Base-by-base conservation (phyloP, 1,140 invertebrate genomes). In the Chironomus striatipennis region DNA sequence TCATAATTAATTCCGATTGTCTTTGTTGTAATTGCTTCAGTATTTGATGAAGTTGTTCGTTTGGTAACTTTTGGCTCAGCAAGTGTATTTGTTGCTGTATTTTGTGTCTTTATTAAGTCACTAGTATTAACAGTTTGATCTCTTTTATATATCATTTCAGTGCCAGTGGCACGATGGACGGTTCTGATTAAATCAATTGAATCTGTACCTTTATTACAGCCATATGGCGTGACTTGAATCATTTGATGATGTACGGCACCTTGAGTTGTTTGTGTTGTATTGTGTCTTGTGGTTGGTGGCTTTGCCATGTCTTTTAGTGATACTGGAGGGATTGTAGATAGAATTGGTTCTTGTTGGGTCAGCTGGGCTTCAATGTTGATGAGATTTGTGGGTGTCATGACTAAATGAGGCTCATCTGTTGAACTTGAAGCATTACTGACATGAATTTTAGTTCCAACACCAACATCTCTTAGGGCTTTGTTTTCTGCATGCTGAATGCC, bases 1-100 rank as follows among this genome's bases (percentile, higher is more conserved):
- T 34, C 24, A 5, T 34, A 34, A 5, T 34, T 34, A 34, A 34
- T 34, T 34, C 24, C 24, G 5, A 34, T 34, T 34, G 24, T 34
- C 24, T 34, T 34, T 34, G 24, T 34, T 34, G 24, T 1, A 34
- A 34, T 21, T 4, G 81, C 79, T 73, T 81, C 80, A 73, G 76
- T 77, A 2, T 75, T 77, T 0, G 77, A 34, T 64, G 21, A 24
- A 8, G 73, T 42, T 42, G 73, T 42, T 43, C 24, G 15, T 42
- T n/a, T 42, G 24, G 73, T 34, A 42, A 42, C 34, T 10, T n/a
- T n/a, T 73, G 42, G 17, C 20, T 73, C 18, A 2, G 42, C n/a
- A 20, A 17, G 1, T 24, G 47, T 42, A 64, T 21, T 43, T 57
- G 18, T 12, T 17, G 18, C 17, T n/a, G 20, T 7, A 64, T 74